Percentiles rank a stretch among this genome's conserved stretches.
These are phyloP conservation scores for Perizoma affinitatum DNA, from an alignment of 2,888 invertebrate species.

Conservation along the genomic window DNA sequence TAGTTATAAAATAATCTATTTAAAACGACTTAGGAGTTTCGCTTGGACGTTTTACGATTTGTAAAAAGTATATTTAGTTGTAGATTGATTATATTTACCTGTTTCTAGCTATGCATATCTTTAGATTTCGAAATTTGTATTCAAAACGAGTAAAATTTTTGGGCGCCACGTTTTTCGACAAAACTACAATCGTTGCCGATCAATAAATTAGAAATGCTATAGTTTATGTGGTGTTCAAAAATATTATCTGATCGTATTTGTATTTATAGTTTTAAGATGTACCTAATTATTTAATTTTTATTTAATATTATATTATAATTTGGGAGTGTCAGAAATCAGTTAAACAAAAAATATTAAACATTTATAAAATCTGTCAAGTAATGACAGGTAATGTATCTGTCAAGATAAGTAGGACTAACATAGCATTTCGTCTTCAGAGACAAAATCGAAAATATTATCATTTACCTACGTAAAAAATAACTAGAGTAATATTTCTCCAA, in stretches of 20 bases:
- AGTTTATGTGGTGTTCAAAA: conserved; percentile 15
- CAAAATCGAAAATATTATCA: too few relatives aligned
- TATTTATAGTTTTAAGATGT: conserved; percentile 16
- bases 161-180: conserved; percentile 26
- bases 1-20: conserved; percentile 60
- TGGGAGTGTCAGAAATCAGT: conserved; percentile 8
- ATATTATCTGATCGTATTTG: conserved; percentile 26
- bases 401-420: background rate
- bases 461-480: too few relatives aligned
- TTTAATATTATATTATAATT: conserved; percentile 7
- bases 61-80: conserved; percentile 83
- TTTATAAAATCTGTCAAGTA: conserved; percentile 1
- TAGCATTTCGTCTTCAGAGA: too few relatives aligned
- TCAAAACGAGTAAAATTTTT: conserved; percentile 47
- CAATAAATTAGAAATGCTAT: background rate
- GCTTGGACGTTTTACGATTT: conserved; percentile 77
- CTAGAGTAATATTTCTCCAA: too few relatives aligned
- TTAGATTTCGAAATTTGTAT: conserved; percentile 73
- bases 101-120: conserved; percentile 83
- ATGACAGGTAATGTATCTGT: too few relatives aligned
- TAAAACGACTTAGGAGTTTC: conserved; percentile 72
- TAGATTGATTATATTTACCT: conserved; percentile 77
- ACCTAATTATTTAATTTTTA: conserved; percentile 10
- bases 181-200: background rate
- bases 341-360: conserved; percentile 4